phyloP scores from a whole-genome alignment of 2,797 vertebrate species.

The Acrocephalus scirpaceus region DNA sequence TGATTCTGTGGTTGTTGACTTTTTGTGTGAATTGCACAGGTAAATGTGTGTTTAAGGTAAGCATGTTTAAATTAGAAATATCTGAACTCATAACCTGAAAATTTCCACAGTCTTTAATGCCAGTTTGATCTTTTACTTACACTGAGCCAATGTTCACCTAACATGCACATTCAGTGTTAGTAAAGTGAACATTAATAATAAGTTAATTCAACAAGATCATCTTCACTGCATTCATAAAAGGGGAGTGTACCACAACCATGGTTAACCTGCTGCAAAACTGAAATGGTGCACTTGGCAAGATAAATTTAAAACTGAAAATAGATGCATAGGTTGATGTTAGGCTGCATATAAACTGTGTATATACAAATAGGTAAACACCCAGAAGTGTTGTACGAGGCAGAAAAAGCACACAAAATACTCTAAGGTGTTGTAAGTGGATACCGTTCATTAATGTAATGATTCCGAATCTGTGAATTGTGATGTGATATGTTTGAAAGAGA shows the following conservation, averaged over 20 bases:
- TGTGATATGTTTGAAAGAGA: neutral
- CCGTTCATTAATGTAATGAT: neutral
- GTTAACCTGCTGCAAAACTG: neutral
- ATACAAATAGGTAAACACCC: neutral
- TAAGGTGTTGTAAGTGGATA: neutral
- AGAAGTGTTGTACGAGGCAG: neutral
- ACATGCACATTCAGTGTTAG: neutral
- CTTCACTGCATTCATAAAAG: neutral
- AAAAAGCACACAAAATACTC: neutral
- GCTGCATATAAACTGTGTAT: neutral
- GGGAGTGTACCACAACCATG: neutral
- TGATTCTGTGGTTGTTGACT: neutral
- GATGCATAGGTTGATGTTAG: neutral
- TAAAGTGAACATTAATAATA: neutral
- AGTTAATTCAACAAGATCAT: neutral
- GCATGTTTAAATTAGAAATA: neutral
- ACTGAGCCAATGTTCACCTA: neutral
- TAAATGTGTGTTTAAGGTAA: neutral
- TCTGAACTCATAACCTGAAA: neutral
- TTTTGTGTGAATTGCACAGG: neutral
- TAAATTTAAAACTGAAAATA: neutral
- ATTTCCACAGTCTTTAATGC: neutral
- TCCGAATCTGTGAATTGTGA: neutral
- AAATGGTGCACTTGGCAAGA: fast-evolving
- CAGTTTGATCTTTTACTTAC: neutral